Conservation (phyloP, 2,888 invertebrate genomes). For the Phragmatobia fuliginosa region DNA sequence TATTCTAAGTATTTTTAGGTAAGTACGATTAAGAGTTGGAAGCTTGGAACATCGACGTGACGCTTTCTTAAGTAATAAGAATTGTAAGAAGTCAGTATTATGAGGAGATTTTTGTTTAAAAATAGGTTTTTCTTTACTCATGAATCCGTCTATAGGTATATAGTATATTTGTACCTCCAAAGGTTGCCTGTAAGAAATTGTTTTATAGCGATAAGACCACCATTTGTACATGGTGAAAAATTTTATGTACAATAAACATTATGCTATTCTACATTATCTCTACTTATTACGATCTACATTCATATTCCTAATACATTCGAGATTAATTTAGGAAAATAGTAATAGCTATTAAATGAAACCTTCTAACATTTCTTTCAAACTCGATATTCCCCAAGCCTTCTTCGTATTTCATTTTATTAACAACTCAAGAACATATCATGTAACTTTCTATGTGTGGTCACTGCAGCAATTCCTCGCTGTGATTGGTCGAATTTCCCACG, state of each 20-base stretch:
- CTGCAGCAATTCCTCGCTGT: slow-evolving; percentile 71
- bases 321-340: neutral
- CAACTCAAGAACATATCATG: slow-evolving; percentile 21
- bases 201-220: too few species aligned
- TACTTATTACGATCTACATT: too few species aligned
- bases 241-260: too few species aligned
- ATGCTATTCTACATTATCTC: too few species aligned
- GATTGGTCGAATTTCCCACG: slow-evolving; percentile 83
- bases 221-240: too few species aligned
- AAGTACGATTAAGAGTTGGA: neutral
- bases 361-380: neutral
- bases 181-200: too few species aligned
- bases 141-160: too few species aligned
- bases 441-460: slow-evolving; percentile 53
- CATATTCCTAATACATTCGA: neutral
- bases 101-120: neutral
- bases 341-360: neutral
- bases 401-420: neutral
- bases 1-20: neutral
- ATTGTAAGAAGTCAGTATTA: neutral
- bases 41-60: neutral
- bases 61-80: neutral
- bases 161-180: too few species aligned
- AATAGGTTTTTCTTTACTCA: too few species aligned
- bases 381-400: neutral